Evolutionary conservation across 2,888 invertebrate genomes (phyloP).

Genomic region (Druceiella hillmani): DNA sequence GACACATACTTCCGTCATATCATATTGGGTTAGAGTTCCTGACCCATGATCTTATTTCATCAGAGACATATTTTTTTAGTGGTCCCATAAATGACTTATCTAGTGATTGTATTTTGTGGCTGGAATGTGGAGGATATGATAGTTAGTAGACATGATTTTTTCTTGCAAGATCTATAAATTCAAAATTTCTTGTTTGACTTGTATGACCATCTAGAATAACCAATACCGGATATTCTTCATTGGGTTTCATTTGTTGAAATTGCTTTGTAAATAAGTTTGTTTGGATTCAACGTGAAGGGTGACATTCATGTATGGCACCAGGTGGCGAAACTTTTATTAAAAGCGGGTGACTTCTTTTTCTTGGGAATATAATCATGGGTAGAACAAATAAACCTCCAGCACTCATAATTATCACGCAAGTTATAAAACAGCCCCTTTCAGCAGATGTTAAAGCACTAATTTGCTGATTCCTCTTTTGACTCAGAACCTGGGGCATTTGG

Average conservation of each 20-base stretch:
- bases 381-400: not conserved
- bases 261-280: not conserved
- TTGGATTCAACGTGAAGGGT: not conserved
- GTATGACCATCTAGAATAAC: not conserved
- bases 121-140: no score
- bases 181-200: no score
- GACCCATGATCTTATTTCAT: no score
- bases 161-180: no score
- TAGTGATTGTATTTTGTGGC: no score
- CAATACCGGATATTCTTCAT: not conserved
- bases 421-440: not conserved
- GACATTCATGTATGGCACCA: not conserved
- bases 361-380: not conserved
- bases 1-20: no score
- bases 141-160: no score
- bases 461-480: no score
- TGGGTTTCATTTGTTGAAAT: not conserved
- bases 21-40: no score
- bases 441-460: no score
- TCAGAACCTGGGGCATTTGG: not conserved
- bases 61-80: no score
- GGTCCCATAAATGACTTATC: no score
- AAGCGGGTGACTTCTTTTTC: conserved; percentile 1
- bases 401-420: not conserved
- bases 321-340: not conserved